These are phyloP conservation scores for Amblyornis subalaris DNA, from an alignment of 2,113 vertebrate genomes.

Conservation along the genomic window DNA sequence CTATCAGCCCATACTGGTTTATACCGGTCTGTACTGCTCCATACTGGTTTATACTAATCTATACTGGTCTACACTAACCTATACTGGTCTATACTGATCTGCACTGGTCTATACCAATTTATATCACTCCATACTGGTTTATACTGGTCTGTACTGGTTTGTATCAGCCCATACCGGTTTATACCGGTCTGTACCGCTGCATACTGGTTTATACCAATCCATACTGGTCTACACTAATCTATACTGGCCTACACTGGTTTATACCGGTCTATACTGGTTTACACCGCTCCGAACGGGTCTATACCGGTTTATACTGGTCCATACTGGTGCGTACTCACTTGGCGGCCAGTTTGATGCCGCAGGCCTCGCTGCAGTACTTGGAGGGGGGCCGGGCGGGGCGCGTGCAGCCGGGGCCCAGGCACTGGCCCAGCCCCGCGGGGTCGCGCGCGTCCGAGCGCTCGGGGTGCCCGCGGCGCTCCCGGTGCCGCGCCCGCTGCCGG, in stretches of 20 bases:
- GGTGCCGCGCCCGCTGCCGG: constrained; percentile 90
- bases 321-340: constrained; percentile 70
- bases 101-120: too few species aligned
- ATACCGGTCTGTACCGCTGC: fast-evolving
- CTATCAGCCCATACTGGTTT: too few species aligned
- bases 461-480: constrained; percentile 80
- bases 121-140: too few species aligned
- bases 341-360: constrained; percentile 92
- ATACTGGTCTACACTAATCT: fast-evolving
- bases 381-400: constrained; percentile 76
- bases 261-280: background rate
- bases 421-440: constrained; percentile 77
- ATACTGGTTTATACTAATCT: too few species aligned
- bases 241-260: fast-evolving
- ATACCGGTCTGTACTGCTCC: too few species aligned
- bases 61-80: too few species aligned
- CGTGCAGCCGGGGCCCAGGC: constrained; percentile 88
- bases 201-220: fast-evolving
- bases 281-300: too few species aligned
- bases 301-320: fast-evolving
- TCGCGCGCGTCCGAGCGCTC: constrained; percentile 80
- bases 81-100: too few species aligned
- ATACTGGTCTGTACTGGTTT: too few species aligned
- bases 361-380: constrained; percentile 94
- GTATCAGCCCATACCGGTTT: too few species aligned